These are phyloP conservation scores for Microcebus lehilahytsara DNA, from an alignment of 2,113 vertebrate species.

Conservation along the genomic window DNA sequence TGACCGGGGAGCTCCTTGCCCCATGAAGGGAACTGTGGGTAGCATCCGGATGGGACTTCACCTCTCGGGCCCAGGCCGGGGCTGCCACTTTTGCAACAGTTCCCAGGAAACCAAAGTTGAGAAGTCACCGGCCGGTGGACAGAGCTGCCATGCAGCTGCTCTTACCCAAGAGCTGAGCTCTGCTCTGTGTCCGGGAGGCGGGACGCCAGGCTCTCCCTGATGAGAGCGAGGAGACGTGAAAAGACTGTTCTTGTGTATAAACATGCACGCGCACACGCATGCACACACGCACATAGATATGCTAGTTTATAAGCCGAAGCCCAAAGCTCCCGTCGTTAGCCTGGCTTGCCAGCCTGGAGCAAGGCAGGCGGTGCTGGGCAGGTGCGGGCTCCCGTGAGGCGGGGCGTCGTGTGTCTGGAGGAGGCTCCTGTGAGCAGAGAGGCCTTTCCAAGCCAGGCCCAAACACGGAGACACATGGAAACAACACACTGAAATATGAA, in stretches of 20 bases:
- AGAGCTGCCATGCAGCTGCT: neutral
- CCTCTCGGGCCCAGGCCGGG: conserved; percentile 48
- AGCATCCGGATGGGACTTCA: conserved; percentile 63
- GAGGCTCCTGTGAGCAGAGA: accelerated
- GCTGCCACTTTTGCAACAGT: neutral
- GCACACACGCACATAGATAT: neutral
- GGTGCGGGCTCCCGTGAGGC: accelerated
- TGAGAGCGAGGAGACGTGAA: accelerated
- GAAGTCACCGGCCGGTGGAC: neutral
- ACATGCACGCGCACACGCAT: neutral
- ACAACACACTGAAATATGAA: accelerated
- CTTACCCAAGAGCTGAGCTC: neutral
- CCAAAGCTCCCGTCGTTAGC: accelerated
- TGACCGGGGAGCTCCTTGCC: neutral
- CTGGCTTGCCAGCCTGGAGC: neutral
- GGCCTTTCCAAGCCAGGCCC: neutral
- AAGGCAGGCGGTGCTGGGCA: accelerated
- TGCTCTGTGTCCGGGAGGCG: accelerated
- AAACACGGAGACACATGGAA: neutral
- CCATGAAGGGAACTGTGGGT: conserved; percentile 74
- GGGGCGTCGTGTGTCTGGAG: accelerated
- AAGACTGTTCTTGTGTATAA: neutral
- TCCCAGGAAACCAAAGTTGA: neutral
- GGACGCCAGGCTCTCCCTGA: accelerated
- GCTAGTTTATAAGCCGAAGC: neutral